A percentile compares a stretch with the other conserved stretches of the same genome.
Conservation (phyloP, 2,113 vertebrate species). For the Heloderma charlesbogerti region DNA sequence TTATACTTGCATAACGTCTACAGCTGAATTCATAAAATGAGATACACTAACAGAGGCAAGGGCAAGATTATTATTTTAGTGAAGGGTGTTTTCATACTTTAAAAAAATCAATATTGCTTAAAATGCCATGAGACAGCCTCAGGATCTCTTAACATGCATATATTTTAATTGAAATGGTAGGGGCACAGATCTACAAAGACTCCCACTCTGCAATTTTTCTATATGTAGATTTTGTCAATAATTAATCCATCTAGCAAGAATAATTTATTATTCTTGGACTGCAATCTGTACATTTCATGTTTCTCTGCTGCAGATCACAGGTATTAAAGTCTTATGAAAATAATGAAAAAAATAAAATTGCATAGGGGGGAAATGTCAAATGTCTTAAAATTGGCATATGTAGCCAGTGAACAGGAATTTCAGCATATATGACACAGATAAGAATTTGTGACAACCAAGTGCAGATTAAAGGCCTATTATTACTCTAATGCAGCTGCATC, state of each 20-base stretch:
- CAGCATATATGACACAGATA: background rate
- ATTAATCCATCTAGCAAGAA: constrained; percentile 28
- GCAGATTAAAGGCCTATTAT: constrained; percentile 50
- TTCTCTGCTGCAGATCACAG: constrained; percentile 41
- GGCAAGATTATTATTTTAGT: constrained; percentile 52
- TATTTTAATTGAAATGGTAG: constrained; percentile 38
- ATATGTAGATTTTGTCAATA: constrained; percentile 47
- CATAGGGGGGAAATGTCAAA: constrained; percentile 33
- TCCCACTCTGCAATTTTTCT: constrained; percentile 66
- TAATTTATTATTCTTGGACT: constrained; percentile 50
- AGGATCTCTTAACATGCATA: constrained; percentile 37
- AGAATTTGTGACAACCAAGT: background rate
- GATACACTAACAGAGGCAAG: background rate
- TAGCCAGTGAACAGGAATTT: background rate
- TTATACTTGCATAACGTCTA: constrained; percentile 31
- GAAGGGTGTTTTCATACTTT: background rate
- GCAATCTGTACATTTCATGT: constrained; percentile 48
- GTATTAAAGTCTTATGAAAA: constrained; percentile 20
- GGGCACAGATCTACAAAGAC: constrained; percentile 54
- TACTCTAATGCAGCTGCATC: constrained; percentile 38
- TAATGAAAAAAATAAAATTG: constrained; percentile 37
- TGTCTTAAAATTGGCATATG: constrained; percentile 11
- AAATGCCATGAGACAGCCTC: constrained; percentile 23
- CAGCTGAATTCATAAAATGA: background rate
- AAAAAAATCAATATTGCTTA: background rate